Conservation (phyloP, 1,140 invertebrate genomes). For the Panulirus ornatus region DNA sequence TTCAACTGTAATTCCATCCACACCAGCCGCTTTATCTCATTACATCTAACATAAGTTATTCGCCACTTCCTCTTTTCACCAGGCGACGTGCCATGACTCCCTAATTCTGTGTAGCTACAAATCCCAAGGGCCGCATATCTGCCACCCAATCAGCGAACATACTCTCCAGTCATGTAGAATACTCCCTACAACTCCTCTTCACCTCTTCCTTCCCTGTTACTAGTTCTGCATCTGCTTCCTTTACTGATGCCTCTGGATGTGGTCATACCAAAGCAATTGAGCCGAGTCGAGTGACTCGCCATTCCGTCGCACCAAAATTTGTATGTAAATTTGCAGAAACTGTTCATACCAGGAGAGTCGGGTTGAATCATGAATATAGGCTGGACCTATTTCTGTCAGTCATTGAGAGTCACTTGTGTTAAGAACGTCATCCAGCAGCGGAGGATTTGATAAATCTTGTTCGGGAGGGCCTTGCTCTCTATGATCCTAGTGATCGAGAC, state of each 20-base stretch:
- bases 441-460: conserved; percentile 26
- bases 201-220: too few species aligned
- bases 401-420: conserved; percentile 12
- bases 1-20: too few species aligned
- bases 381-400: conserved; percentile 25
- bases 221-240: too few species aligned
- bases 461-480: conserved; percentile 43
- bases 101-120: too few species aligned
- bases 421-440: conserved; percentile 29
- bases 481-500: conserved; percentile 59
- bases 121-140: too few species aligned
- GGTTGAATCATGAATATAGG: conserved; percentile 3
- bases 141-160: too few species aligned
- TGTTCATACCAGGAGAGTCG: conserved; percentile 32
- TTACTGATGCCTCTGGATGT: neutral
- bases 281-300: neutral
- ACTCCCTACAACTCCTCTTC: too few species aligned
- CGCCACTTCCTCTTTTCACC: too few species aligned
- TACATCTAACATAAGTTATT: too few species aligned
- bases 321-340: conserved; percentile 23
- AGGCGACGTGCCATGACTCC: too few species aligned
- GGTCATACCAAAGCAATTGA: conserved; percentile 15
- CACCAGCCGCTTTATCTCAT: too few species aligned
- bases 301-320: neutral
- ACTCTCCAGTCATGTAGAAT: too few species aligned